Evolutionary conservation across 2,888 invertebrate species (phyloP), one percentile per base, ranked within the genome.

Genomic region (Tenodera sinensis): DNA sequence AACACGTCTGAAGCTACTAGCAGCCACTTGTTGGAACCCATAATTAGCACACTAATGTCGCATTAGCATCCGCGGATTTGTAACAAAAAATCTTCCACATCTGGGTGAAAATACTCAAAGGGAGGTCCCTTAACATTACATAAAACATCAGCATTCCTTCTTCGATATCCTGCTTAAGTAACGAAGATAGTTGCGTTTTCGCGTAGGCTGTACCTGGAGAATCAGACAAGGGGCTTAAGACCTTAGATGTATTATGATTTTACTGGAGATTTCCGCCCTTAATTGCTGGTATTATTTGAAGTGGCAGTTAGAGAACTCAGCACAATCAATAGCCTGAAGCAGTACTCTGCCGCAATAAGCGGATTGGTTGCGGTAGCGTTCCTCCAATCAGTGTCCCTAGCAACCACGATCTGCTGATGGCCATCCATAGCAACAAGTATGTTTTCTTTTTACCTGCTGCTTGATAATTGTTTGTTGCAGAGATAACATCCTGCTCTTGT

Each of bases 201-300:
- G 6, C 3, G 3, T 71, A 54, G 54, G 25, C 54, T 71, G 54
- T 71, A 71, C 54, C 54, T 20, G 4, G 0, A 25, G 25, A 71
- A 71, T 4, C 15, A 71, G 54, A 71, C 20, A 6, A 71, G 54
- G 3, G 25, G 6, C 20, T 20, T 71, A 71, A 71, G 54, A 20
- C 54, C 54, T 4, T 4, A 71, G 54, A 71, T 71, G 54, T 71
- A 71, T 20, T 71, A 71, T 71, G 20, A 71, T 71, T 20, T 71
- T 71, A 71, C 20, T 71, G 54, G 54, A 71, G 54, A 71, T 71
- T 71, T 71, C 25, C 20, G 54, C 6, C 87, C 30, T 42, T 87
- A 87, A 87, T 87, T 87, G 87, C 82, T n/a, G 83, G 42, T 82
- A 87, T 87, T 87, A 87, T 82, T 83, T 83, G 8, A 82, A 82